These are phyloP conservation scores for Leptogaster cylindrica DNA, from an alignment of 2,888 invertebrate genomes.

Conservation along the genomic window DNA sequence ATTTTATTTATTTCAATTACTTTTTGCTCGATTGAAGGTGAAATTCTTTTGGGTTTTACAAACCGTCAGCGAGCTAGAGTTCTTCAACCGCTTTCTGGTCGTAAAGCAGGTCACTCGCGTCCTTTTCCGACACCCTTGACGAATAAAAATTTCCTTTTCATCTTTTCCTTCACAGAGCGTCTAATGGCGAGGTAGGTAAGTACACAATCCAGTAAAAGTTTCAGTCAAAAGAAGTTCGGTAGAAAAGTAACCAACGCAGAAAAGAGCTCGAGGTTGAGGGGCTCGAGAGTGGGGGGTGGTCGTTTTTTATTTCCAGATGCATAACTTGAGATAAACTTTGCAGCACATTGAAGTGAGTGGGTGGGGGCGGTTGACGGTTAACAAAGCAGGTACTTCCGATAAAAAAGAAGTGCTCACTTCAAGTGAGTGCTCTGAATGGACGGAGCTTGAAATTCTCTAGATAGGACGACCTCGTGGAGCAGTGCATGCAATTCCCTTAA, in stretches of 20 bases:
- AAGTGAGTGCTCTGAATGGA: slow-evolving; percentile 4
- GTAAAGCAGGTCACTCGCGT: no score
- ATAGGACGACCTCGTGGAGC: not conserved
- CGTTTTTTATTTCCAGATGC: slow-evolving; percentile 15
- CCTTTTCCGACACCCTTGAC: no score
- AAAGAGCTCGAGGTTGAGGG: not conserved
- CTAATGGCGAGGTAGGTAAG: slow-evolving; percentile 30
- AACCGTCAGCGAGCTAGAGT: no score
- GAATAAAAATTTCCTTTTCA: no score
- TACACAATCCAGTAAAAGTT: slow-evolving; percentile 22
- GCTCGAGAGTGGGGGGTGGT: not conserved
- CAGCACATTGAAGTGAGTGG: no score
- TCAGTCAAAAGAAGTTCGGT: slow-evolving; percentile 6
- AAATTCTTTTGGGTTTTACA: no score
- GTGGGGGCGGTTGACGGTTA: slow-evolving; percentile 8
- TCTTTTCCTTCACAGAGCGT: no score
- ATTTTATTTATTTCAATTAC: no score
- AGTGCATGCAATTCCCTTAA: slow-evolving; percentile 1
- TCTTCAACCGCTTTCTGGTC: no score
- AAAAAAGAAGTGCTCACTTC: slow-evolving; percentile 26
- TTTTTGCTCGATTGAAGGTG: no score
- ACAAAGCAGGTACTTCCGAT: slow-evolving; percentile 14
- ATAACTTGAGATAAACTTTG: slow-evolving; percentile 24
- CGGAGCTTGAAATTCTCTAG: not conserved
- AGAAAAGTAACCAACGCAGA: slow-evolving; percentile 18